phyloP scores from a whole-genome alignment of 30 jellyfish, hydroid and myxozoan species.

The Sanderia malayensis region DNA sequence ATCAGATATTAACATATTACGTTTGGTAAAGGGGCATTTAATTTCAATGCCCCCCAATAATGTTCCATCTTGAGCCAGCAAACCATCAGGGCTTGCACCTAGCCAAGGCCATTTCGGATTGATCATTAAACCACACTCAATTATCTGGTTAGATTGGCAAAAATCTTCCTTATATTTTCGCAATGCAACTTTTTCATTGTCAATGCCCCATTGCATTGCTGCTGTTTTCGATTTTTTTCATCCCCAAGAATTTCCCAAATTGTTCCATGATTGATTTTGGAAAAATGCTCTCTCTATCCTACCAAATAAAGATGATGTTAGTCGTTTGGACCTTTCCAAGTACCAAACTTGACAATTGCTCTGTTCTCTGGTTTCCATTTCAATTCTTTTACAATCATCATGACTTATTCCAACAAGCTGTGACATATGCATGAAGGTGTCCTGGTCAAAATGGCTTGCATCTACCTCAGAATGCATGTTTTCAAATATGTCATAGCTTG shows the following conservation, averaged over 20 bases:
- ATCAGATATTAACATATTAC: slow-evolving; percentile 3
- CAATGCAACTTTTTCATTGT: slow-evolving; percentile 41
- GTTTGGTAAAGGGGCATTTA: slow-evolving; percentile 8
- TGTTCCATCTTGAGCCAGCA: slow-evolving; percentile 9
- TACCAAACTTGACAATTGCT: not conserved
- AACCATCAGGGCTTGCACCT: slow-evolving; percentile 38
- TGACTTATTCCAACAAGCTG: not conserved
- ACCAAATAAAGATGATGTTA: not conserved
- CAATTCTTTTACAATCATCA: not conserved
- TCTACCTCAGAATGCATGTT: not conserved
- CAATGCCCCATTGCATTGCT: not conserved
- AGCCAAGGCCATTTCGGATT: no score
- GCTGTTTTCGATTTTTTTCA: not conserved
- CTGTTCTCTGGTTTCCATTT: not conserved
- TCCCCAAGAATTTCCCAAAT: not conserved
- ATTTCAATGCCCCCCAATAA: slow-evolving; percentile 27
- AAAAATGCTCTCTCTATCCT: not conserved
- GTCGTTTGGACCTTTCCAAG: not conserved
- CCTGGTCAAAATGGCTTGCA: not conserved
- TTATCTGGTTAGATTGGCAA: slow-evolving; percentile 1
- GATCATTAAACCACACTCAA: not conserved
- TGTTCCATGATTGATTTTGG: not conserved
- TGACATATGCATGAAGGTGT: not conserved
- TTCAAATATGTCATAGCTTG: not conserved
- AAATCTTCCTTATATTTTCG: slow-evolving; percentile 1